Base-by-base conservation (phyloP, 2,797 vertebrate species). In the Pelobates cultripes region DNA sequence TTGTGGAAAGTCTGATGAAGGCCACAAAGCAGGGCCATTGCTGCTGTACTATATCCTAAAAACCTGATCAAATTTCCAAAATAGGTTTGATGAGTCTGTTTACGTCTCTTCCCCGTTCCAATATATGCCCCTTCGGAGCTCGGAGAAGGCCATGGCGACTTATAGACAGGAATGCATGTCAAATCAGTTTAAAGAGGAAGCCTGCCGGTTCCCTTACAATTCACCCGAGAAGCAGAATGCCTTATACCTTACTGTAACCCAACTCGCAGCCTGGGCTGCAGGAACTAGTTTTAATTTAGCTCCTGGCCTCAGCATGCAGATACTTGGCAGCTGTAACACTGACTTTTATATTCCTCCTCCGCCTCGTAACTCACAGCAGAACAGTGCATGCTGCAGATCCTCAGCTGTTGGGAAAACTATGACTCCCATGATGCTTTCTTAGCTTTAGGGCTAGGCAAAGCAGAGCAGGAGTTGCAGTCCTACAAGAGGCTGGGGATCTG, bases 1-100 rank as follows among this genome's bases (percentile, higher is more conserved):
- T 78, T 78, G 60, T 71, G 76, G 70, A 92, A 89, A 81, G 83
- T 84, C 63, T 74, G 60, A 60, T 77, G 88, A 85, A 87, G 84
- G 0, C 47, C 89, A 83, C 76, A 91, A 60, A 89, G 81, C 78
- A 90, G 85, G 70, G 81, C 73, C 87, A 90, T 90, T 57, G 51
- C 3, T 61, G 42, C 68, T 28, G 72, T 84, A 84, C 53, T 4
- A 17, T 40, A 70, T 40, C 43, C 70, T 53, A 47, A 13, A 8
- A 60, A 17, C 43, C 55, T 41, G 3, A 60, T 69, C 42, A 61
- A 3, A 70, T 85, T 67, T 60, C 40, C 47, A 45, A 1, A 10
- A 51, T 4, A 47, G 4, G 45, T 47, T 4, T n/a, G 5, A 8
- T 42, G 40, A 63, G n/a, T 60, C 41, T 57, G 45, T 45, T 70